phyloP scores from a whole-genome alignment of 2,888 invertebrate genomes.

The Drosophila sordidapex region DNA sequence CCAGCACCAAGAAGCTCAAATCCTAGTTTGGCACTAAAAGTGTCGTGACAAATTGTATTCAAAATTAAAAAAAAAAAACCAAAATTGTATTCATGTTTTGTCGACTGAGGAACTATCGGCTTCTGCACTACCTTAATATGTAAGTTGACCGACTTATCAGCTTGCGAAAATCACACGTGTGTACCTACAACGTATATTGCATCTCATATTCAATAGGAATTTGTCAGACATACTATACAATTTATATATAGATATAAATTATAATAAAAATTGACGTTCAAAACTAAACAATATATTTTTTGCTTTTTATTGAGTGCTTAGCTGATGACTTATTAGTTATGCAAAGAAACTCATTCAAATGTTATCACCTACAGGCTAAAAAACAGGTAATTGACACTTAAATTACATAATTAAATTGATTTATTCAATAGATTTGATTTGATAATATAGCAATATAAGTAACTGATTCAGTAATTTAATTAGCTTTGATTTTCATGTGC shows the following conservation, averaged over 20 bases:
- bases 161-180: too few species aligned
- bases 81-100: too few species aligned
- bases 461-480: slow-evolving; percentile 23
- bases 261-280: too few species aligned
- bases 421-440: too few species aligned
- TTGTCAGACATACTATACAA: not conserved
- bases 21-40: too few species aligned
- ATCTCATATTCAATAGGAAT: not conserved
- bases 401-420: not conserved
- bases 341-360: not conserved
- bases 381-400: not conserved
- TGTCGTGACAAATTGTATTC: too few species aligned
- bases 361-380: not conserved
- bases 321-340: not conserved
- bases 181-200: not conserved
- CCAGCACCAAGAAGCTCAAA: too few species aligned
- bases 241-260: too few species aligned
- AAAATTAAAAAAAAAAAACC: too few species aligned
- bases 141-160: too few species aligned
- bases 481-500: slow-evolving; percentile 44
- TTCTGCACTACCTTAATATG: too few species aligned
- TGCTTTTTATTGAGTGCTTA: not conserved
- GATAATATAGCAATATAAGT: not conserved
- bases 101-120: too few species aligned
- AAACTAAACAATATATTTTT: not conserved